Evolutionary conservation across 2,113 vertebrate genomes (phyloP), one percentile per base, ranked within the genome.

Genomic region (Anhinga rufa): DNA sequence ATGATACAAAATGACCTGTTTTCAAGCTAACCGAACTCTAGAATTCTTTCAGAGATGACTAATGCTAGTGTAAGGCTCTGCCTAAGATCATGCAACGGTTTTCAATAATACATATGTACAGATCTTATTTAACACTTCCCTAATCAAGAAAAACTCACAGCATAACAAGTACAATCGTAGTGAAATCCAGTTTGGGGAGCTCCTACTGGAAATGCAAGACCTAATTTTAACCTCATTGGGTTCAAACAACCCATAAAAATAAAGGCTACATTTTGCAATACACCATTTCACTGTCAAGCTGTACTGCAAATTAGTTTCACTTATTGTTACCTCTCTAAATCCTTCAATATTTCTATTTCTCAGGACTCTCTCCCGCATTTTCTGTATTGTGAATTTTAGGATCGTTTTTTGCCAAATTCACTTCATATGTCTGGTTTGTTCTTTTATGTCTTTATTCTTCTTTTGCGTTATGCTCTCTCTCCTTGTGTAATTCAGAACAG

Each of bases 21-120:
- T 88, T 85, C 81, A 82, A 92, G 76, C 32, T 38, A 77, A 64
- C 2, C 25, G 18, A 79, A 84, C 52, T 82, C 61, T 38, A 75
- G n/a, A 91, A 79, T 87, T 82, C 38, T 86, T 94, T 49, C 36
- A 78, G 36, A 82, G 61, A 72, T 60, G 6, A 91, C 20, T 86
- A 66, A 70, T 32, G 44, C 11, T 48, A 78, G 8, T 28, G 29
- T 55, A 75, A 79, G 72, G 49, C 61, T 72, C 20, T 87, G 38
- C 24, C 49, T 36, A 64, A 0, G 2, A 75, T 1, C 2, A 1
- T 38, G 31, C 46, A 76, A 34, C 0, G 1, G 10, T 76, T 65
- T 88, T 80, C 58, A 88, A 4, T 55, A 57, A 69, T 11, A 60
- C 25, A 25, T 6, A 69, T 9, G n/a, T 10, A 34, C 10, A 71